These are phyloP conservation scores for Fissipunctia ypsillon DNA, from an alignment of 2,888 invertebrate species.

Conservation along the genomic window DNA sequence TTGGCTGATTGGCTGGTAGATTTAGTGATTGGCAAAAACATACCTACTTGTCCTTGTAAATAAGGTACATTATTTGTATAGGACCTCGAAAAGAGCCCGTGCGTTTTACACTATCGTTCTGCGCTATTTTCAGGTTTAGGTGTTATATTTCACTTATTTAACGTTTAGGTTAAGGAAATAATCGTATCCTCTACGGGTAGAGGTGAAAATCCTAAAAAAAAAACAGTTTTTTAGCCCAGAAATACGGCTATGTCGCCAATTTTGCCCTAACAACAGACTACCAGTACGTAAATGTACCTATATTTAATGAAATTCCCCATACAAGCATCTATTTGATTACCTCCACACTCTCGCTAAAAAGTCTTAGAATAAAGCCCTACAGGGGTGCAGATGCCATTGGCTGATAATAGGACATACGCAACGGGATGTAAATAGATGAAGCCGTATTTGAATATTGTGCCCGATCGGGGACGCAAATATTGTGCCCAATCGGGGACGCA, in stretches of 20 bases:
- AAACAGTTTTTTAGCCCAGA: no score
- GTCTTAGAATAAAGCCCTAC: slow-evolving; percentile 58
- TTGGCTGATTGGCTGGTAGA: neutral
- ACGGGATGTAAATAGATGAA: slow-evolving; percentile 89
- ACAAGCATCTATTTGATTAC: slow-evolving; percentile 42
- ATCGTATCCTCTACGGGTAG: no score
- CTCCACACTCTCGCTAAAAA: slow-evolving; percentile 55
- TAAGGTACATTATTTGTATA: no score
- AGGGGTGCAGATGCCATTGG: slow-evolving; percentile 84
- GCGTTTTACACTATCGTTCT: no score
- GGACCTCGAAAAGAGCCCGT: no score
- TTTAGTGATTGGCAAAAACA: neutral
- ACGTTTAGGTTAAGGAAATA: no score
- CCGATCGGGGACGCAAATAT: slow-evolving; percentile 87
- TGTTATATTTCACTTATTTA: no score
- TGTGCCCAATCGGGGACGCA: slow-evolving; percentile 85
- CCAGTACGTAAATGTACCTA: neutral
- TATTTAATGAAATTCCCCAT: slow-evolving; percentile 20
- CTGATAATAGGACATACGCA: slow-evolving; percentile 87
- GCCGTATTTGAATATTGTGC: slow-evolving; percentile 90
- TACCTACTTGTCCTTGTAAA: no score
- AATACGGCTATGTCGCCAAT: no score
- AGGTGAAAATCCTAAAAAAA: no score
- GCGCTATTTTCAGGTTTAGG: no score
- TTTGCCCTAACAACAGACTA: neutral